phyloP scores from a whole-genome alignment of 2,888 invertebrate genomes.

The Fabriciana adippe region DNA sequence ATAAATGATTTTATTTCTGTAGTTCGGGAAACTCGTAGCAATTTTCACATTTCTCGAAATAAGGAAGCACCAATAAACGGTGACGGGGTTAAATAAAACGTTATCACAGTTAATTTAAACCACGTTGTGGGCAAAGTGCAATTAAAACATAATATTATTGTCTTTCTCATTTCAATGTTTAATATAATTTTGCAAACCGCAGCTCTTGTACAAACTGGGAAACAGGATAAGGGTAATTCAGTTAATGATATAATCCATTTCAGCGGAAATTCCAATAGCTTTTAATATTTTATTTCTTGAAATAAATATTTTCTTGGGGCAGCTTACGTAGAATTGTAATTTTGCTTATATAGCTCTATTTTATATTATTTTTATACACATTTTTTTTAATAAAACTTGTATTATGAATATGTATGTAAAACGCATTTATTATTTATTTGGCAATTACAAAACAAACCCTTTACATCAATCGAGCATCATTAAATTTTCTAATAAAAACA shows the following conservation, averaged over 20 bases:
- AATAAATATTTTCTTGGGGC: neutral
- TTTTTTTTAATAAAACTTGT: no score
- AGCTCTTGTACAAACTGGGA: constrained; percentile 18
- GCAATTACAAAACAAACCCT: no score
- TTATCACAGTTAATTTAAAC: constrained; percentile 24
- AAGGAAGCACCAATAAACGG: constrained; percentile 15
- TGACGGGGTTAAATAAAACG: constrained; percentile 10
- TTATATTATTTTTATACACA: no score
- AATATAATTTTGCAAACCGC: constrained; percentile 20
- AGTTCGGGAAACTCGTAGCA: neutral
- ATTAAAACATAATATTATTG: constrained; percentile 19
- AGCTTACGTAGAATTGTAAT: no score
- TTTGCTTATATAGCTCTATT: neutral
- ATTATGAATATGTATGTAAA: no score
- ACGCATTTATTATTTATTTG: no score
- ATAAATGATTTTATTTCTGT: constrained; percentile 1
- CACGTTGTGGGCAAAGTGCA: constrained; percentile 14
- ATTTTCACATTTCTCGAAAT: constrained; percentile 5
- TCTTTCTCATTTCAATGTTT: constrained; percentile 9
- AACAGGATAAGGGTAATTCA: constrained; percentile 18
- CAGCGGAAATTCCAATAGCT: neutral
- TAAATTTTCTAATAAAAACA: no score
- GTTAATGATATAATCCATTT: constrained; percentile 9
- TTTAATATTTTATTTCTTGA: neutral
- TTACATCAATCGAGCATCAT: no score